phyloP scores from a whole-genome alignment of 2,113 vertebrate genomes.

The Pterocles gutturalis region DNA sequence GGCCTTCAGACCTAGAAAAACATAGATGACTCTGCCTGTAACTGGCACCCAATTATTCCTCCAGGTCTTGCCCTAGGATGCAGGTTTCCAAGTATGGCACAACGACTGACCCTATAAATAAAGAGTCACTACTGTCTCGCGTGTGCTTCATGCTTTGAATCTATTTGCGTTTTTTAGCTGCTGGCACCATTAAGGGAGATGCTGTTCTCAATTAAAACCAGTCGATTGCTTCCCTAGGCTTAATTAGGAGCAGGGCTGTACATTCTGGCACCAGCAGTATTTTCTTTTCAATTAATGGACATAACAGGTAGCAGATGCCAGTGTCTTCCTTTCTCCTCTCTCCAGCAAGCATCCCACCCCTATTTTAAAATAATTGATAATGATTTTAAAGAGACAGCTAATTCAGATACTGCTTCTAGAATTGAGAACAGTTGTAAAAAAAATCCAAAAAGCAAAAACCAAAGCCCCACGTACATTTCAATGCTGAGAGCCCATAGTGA shows the following conservation, averaged over 20 bases:
- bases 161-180: slow-evolving; percentile 6
- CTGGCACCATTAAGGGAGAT: slow-evolving; percentile 51
- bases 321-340: slow-evolving; percentile 20
- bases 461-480: neutral
- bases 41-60: neutral
- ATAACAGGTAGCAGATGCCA: slow-evolving; percentile 64
- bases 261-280: slow-evolving; percentile 63
- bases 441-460: neutral
- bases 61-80: neutral
- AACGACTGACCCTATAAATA: slow-evolving; percentile 8
- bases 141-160: slow-evolving; percentile 51
- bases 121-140: neutral
- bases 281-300: slow-evolving; percentile 69
- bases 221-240: slow-evolving; percentile 47
- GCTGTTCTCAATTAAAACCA: slow-evolving; percentile 71
- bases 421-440: neutral
- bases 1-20: neutral
- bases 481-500: neutral
- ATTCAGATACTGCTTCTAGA: neutral
- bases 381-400: neutral
- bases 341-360: neutral
- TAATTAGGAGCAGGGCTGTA: slow-evolving; percentile 66
- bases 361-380: neutral
- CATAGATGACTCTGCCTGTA: neutral
- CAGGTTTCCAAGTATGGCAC: neutral